Evolutionary conservation across 2,888 invertebrate species (phyloP), one percentile per base, ranked within the genome.

Genomic region (Platycheirus rosarum): DNA sequence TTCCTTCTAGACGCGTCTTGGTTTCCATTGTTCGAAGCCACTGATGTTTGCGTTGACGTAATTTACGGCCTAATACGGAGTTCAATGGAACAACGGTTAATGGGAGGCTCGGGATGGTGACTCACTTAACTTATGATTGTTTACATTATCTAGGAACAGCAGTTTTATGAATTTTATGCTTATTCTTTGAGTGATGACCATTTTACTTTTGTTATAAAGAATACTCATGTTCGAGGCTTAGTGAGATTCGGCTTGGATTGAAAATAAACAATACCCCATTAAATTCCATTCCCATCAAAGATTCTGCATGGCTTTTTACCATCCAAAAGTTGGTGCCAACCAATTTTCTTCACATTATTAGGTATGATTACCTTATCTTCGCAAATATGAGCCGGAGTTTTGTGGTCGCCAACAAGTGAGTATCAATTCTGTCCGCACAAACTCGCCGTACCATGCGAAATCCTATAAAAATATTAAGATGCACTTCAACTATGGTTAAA

Each of bases 21-120:
- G 29, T n/a, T 44, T 7, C 77, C 77, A 82, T 77, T 82, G 82
- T 82, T 77, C 71, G 40, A 29, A 49, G n/a, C 66, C 76, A 82
- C n/a, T 65, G 80, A 66, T 75, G 70, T 35, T 74, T 68, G 32
- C 44, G 18, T 66, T 82, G 82, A 77, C 77, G 73, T 82, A 68
- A 82, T 82, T 82, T 82, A 82, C 82, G 71, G 63, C 57, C 55
- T 44, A 7, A 44, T 29, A 1, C 18, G 42, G 29, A 60, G 60
- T 60, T 44, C 60, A 44, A 60, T 29, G 44, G 44, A 20, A 26
- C 44, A 60, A 42, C 42, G n/a, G 26, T 29, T 60, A 32, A 42
- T 29, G 60, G 18, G 29, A 29, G 29, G 16, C 16, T 40, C 40
- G 6, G 5, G 14, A 18, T 32, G 29, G 29, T 8, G 3, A 6